These are phyloP conservation scores for Zapornia atra DNA, from an alignment of 2,113 vertebrate species.

Conservation along the genomic window DNA sequence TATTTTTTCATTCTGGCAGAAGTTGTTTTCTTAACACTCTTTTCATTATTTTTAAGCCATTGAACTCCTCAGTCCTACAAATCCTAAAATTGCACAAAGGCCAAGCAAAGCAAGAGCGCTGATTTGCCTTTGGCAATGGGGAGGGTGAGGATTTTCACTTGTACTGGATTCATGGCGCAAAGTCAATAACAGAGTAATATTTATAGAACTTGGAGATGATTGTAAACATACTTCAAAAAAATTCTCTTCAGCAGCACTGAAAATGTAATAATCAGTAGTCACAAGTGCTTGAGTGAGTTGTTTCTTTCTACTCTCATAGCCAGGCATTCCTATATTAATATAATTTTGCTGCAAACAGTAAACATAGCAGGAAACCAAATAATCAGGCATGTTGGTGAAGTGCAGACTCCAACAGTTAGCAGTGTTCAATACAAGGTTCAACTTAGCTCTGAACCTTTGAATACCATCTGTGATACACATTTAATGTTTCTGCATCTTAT, in stretches of 20 bases:
- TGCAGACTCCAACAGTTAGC: neutral
- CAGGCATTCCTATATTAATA: neutral
- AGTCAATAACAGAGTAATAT: constrained; percentile 56
- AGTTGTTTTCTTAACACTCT: constrained; percentile 19
- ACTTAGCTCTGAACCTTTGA: neutral
- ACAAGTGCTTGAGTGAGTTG: constrained; percentile 22
- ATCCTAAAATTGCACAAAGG: neutral
- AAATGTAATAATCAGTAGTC: constrained; percentile 53
- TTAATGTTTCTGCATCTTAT: neutral
- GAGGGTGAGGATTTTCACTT: neutral
- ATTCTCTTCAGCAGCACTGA: constrained; percentile 22
- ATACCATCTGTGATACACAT: neutral
- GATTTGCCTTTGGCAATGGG: constrained; percentile 15
- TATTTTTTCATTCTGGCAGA: neutral
- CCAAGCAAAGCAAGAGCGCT: neutral
- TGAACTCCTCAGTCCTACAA: neutral
- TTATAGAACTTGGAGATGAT: constrained; percentile 47
- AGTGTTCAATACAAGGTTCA: neutral
- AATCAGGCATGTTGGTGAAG: neutral
- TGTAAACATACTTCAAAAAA: constrained; percentile 56
- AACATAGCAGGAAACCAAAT: neutral
- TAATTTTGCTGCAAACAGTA: neutral
- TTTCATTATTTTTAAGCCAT: constrained; percentile 36
- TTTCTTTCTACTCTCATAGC: neutral
- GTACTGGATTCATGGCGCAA: constrained; percentile 15